A percentile compares a stretch with the other conserved stretches of the same genome.
Evolutionary conservation across 2,888 invertebrate species (phyloP).

Genomic region (Lasioglossum lativentre): DNA sequence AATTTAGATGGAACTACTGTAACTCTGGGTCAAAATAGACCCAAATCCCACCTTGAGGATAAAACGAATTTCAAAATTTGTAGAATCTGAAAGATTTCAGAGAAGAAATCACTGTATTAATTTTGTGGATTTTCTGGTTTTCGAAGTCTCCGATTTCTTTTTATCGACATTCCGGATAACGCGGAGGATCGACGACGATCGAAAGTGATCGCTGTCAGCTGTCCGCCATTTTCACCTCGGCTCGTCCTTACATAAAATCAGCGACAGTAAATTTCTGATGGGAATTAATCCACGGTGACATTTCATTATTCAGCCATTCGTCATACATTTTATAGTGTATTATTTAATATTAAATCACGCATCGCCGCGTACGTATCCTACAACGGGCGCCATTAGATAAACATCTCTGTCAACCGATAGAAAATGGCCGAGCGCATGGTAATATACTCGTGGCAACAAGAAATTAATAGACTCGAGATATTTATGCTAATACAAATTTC

Average conservation of each 20-base stretch:
- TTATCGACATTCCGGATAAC: not conserved
- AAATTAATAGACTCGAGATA: not conserved
- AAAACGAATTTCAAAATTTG: no score
- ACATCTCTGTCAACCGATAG: not conserved
- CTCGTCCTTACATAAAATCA: conserved; percentile 42
- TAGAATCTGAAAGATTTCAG: no score
- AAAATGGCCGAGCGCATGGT: not conserved
- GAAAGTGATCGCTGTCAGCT: conserved; percentile 47
- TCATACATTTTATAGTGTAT: conserved; percentile 6
- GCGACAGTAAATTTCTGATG: conserved; percentile 2
- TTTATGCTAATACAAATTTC: not conserved
- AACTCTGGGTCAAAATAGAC: no score
- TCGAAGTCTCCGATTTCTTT: not conserved
- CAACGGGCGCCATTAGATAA: not conserved
- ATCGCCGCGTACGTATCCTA: not conserved
- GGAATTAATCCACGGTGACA: not conserved
- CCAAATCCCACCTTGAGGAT: no score
- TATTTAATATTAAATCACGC: conserved; percentile 6
- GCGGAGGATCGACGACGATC: conserved; percentile 29
- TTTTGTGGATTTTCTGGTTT: no score
- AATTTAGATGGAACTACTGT: no score
- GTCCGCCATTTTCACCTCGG: conserved; percentile 46
- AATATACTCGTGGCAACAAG: not conserved
- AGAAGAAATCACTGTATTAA: no score
- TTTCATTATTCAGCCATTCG: conserved; percentile 1